A percentile compares a stretch with the other conserved stretches of the same genome.
Conservation (phyloP, 2,113 vertebrate species). For the Falco punctatus region DNA sequence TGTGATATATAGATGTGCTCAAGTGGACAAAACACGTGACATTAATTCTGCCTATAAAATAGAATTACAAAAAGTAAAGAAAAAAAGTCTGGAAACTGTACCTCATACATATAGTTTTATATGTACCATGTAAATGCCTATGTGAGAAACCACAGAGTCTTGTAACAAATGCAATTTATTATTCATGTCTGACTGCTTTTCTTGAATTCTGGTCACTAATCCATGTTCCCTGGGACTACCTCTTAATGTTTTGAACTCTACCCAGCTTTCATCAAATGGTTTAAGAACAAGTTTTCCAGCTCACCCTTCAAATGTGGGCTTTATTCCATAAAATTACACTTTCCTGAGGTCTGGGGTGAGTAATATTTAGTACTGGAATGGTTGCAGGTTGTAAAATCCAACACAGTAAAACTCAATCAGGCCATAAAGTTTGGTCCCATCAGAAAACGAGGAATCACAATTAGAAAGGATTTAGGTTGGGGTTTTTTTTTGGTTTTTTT, state of each 20-base stretch:
- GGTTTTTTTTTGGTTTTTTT: background rate
- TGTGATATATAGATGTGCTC: background rate
- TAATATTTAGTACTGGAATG: background rate
- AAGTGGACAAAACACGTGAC: background rate
- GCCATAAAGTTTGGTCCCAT: background rate
- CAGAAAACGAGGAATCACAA: background rate
- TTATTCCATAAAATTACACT: background rate
- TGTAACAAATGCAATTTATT: conserved; percentile 10
- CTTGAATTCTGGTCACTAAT: conserved; percentile 30
- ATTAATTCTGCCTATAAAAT: background rate
- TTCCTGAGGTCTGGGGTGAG: background rate
- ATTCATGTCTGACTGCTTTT: conserved; percentile 27
- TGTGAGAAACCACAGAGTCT: background rate
- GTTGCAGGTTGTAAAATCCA: background rate
- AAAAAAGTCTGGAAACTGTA: background rate
- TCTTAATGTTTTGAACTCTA: background rate
- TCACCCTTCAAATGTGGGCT: background rate
- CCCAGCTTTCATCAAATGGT: conserved; percentile 4
- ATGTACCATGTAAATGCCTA: background rate
- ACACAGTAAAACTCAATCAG: background rate
- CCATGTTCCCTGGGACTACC: background rate
- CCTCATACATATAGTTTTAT: background rate
- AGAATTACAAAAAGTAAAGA: background rate
- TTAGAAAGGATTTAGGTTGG: background rate
- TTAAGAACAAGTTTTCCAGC: conserved; percentile 31